phyloP scores from a whole-genome alignment of 1,140 invertebrate genomes.

The Triops longicaudatus region DNA sequence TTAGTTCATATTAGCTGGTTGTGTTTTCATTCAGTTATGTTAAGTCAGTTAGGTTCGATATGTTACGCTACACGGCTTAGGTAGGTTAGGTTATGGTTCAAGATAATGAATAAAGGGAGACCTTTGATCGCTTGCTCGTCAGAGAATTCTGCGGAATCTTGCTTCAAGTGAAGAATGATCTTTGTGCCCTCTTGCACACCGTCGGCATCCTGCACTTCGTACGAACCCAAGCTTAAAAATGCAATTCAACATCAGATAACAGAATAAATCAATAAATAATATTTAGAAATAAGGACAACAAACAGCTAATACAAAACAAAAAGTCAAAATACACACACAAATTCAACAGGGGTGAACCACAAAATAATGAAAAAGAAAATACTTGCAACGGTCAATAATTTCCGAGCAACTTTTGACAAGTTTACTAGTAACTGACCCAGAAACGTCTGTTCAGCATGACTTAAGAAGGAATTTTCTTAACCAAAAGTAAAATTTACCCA shows the following conservation, averaged over 20 bases:
- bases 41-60: no score
- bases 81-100: no score
- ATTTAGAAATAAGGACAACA: conserved; percentile 3
- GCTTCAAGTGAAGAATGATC: conserved; percentile 82
- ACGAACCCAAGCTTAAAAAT: conserved; percentile 62
- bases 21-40: no score
- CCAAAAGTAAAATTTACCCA: conserved; percentile 51
- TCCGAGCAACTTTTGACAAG: no score
- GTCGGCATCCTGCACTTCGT: conserved; percentile 77
- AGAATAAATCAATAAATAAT: not conserved
- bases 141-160: conserved; percentile 76
- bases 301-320: not conserved
- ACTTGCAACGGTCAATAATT: no score
- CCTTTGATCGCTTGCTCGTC: conserved; percentile 74
- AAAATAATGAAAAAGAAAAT: not conserved
- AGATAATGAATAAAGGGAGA: no score
- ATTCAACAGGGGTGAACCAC: no score
- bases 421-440: no score
- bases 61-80: no score
- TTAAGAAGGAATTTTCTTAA: not conserved
- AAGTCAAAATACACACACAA: no score
- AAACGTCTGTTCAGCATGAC: not conserved
- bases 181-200: conserved; percentile 81
- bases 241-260: no score
- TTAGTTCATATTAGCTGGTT: no score